Evolutionary conservation across 2,113 vertebrate genomes (phyloP).

Genomic region (Craseonycteris thonglongyai): DNA sequence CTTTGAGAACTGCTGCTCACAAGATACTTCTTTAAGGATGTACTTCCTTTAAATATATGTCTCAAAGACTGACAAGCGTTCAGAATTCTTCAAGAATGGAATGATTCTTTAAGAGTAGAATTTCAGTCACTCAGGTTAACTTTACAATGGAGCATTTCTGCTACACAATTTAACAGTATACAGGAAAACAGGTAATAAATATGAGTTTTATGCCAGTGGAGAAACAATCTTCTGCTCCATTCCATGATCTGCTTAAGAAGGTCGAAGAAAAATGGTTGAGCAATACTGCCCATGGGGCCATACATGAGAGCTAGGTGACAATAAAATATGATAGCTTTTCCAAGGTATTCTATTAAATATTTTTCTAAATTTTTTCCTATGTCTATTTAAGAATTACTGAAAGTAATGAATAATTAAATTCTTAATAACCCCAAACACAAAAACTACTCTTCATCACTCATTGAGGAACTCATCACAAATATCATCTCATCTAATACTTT

Average conservation of each 20-base stretch:
- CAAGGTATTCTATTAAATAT: neutral
- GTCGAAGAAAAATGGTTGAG: neutral
- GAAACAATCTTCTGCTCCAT: neutral
- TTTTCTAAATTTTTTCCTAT: neutral
- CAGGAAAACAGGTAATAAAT: neutral
- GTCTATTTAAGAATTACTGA: neutral
- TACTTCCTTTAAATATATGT: neutral
- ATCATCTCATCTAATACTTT: neutral
- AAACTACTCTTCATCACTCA: neutral
- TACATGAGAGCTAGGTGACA: neutral
- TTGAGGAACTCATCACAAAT: neutral
- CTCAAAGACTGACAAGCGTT: neutral
- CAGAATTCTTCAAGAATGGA: neutral
- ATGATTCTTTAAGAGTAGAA: neutral
- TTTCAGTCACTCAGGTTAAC: neutral
- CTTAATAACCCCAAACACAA: neutral
- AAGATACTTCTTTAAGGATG: neutral
- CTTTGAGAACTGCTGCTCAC: neutral
- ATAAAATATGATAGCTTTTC: neutral
- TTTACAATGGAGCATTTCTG: neutral
- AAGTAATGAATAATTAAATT: slow-evolving; percentile 1
- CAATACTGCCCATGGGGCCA: neutral
- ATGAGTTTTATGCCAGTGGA: neutral
- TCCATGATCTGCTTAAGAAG: neutral
- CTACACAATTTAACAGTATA: neutral